These are phyloP conservation scores for Nephrotoma flavescens DNA, from an alignment of 2,888 invertebrate genomes.

Conservation along the genomic window DNA sequence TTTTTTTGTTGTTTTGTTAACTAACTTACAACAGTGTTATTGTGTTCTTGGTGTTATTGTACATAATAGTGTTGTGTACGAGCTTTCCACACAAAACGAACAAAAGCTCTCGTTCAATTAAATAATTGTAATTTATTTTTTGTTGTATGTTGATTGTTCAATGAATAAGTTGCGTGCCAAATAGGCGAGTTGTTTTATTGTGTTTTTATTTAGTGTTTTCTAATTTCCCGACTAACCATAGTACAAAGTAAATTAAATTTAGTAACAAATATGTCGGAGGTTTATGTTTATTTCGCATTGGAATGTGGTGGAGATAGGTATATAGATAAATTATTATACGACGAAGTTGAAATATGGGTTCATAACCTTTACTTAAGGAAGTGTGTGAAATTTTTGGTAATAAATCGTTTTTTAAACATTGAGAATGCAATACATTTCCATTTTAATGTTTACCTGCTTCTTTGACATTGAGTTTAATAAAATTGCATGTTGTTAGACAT, in stretches of 20 bases:
- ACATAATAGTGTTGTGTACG: background rate
- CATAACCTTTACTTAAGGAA: no score
- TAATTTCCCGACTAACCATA: background rate
- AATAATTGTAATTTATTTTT: background rate
- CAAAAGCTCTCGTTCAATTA: background rate
- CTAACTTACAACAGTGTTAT: background rate
- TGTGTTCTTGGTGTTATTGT: background rate
- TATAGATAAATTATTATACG: no score
- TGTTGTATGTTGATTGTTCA: background rate
- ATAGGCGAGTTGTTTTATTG: background rate
- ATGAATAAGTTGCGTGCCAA: background rate
- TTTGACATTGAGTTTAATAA: no score
- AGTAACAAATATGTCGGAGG: background rate
- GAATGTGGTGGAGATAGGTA: no score
- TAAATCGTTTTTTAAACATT: no score
- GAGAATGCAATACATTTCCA: no score
- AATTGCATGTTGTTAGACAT: no score
- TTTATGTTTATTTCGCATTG: no score
- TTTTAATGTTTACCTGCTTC: no score
- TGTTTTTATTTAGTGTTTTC: background rate
- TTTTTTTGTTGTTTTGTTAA: background rate
- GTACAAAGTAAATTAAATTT: background rate
- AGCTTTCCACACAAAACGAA: background rate
- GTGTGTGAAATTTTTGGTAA: no score
- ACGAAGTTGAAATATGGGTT: no score